Base-by-base conservation (phyloP, 2,113 vertebrate species). In the Callipepla californica region DNA sequence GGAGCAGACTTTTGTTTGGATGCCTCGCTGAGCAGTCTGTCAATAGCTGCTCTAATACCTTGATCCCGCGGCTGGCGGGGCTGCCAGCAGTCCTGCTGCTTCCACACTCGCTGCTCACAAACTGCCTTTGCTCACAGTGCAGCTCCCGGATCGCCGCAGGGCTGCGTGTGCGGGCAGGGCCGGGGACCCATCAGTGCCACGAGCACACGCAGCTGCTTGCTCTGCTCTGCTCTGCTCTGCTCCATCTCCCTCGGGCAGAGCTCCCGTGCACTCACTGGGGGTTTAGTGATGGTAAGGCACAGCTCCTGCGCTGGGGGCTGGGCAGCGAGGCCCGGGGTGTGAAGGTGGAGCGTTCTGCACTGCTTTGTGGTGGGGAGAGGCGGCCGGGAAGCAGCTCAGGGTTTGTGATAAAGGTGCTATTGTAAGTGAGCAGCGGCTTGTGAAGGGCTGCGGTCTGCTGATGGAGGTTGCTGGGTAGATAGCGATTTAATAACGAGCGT, bases 391-490 rank as follows among this genome's bases (percentile, higher is more conserved):
- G 61, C 20, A 18, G 13, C 77, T 79, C n/a, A 87, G 68, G 79
- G 63, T 48, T 92, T 80, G 75, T 61, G 44, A 62, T 73, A 80
- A 77, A 85, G 34, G 44, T 58, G 57, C 83, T 55, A n/a, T 95
- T 94, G 32, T 88, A 26, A 65, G 50, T 20, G 47, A 72, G 65
- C 92, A 92, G 6, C 53, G 85, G 90, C 73, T 90, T 88, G 90
- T 80, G 21, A 90, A 86, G 61, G 63, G 28, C 36, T 73, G 53
- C 72, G 67, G 0, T 57, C 62, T 94, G 85, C 84, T 90, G 25
- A 87, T 84, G 91, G 70, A 11, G 84, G 93, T 87, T 92, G 59
- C 72, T 59, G 80, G 80, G 65, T 36, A 77, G 80, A 77, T 70
- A 72, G 38, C 48, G 80, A 30, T 78, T 80, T 72, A 61, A 9